phyloP scores from a whole-genome alignment of 2,888 invertebrate species.

The Adela reaumurella region DNA sequence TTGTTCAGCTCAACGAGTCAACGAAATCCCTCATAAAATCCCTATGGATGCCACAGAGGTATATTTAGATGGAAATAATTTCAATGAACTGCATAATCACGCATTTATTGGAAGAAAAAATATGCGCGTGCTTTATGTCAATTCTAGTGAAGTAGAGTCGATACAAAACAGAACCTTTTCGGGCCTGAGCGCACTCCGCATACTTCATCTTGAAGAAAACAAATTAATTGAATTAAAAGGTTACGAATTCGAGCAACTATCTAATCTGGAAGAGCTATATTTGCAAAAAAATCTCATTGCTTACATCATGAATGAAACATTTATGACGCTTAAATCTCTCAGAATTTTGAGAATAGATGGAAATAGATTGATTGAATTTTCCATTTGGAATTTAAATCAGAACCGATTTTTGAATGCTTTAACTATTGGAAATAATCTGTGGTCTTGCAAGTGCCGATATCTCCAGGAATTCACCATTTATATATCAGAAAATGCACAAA shows the following conservation, averaged over 20 bases:
- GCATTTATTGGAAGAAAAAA: conserved; percentile 89
- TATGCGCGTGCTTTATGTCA: conserved; percentile 80
- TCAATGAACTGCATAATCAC: conserved; percentile 79
- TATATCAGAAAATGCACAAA: conserved; percentile 76
- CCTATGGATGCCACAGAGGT: conserved; percentile 95
- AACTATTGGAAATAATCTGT: conserved; percentile 78
- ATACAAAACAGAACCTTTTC: conserved; percentile 90
- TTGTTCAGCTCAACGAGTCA: conserved; percentile 76
- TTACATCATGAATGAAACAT: conserved; percentile 76
- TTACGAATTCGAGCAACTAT: conserved; percentile 79
- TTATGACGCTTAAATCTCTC: conserved; percentile 71
- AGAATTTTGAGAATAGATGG: conserved; percentile 80
- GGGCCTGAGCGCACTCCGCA: conserved; percentile 74
- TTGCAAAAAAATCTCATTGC: conserved; percentile 81
- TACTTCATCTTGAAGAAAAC: conserved; percentile 83
- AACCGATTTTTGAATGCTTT: conserved; percentile 70
- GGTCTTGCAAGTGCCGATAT: conserved; percentile 90
- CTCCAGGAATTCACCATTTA: conserved; percentile 79
- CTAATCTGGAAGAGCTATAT: conserved; percentile 75
- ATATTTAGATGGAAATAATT: conserved; percentile 86
- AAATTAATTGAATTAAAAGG: conserved; percentile 75
- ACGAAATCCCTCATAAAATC: conserved; percentile 77
- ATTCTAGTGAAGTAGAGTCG: conserved; percentile 77
- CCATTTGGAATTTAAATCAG: conserved; percentile 71
- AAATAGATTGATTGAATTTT: conserved; percentile 75